phyloP scores from a whole-genome alignment of 2,888 invertebrate genomes.

The Ctenicera cuprea region DNA sequence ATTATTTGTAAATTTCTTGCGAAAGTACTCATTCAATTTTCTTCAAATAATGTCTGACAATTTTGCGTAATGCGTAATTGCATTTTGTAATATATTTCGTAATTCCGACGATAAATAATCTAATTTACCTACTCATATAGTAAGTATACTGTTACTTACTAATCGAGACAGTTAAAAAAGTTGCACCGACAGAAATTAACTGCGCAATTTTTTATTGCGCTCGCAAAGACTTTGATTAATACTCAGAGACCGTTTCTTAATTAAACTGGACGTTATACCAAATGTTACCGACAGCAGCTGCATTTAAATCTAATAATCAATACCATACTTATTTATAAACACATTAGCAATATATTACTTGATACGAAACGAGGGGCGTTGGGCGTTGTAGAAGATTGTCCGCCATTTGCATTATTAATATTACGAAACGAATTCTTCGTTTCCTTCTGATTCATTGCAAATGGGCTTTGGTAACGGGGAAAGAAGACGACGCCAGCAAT shows the following conservation, averaged over 20 bases:
- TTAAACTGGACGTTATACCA: constrained; percentile 52
- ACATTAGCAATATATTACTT: constrained; percentile 55
- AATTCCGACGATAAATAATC: not conserved
- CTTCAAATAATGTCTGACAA: too few relatives aligned
- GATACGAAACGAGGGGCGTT: constrained; percentile 42
- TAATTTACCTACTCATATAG: constrained; percentile 13
- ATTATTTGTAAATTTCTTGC: too few relatives aligned
- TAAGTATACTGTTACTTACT: not conserved
- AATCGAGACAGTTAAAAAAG: constrained; percentile 12
- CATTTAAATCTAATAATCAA: constrained; percentile 56
- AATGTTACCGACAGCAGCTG: constrained; percentile 55
- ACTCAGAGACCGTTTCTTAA: constrained; percentile 49
- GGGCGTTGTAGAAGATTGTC: constrained; percentile 31
- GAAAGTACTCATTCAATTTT: too few relatives aligned
- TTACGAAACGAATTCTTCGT: constrained; percentile 32
- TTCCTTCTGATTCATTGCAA: constrained; percentile 23
- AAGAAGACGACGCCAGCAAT: constrained; percentile 21
- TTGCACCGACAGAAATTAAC: constrained; percentile 26
- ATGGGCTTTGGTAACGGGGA: constrained; percentile 8
- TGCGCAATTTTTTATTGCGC: constrained; percentile 46
- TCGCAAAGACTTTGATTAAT: constrained; percentile 49
- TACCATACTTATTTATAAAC: constrained; percentile 53
- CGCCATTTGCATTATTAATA: constrained; percentile 50
- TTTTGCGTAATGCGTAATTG: too few relatives aligned
- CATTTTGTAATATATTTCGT: too few relatives aligned